Percentiles rank a stretch among this genome's conserved stretches.
These are phyloP conservation scores for Bibio marci DNA, from an alignment of 2,888 invertebrate genomes.

Conservation along the genomic window DNA sequence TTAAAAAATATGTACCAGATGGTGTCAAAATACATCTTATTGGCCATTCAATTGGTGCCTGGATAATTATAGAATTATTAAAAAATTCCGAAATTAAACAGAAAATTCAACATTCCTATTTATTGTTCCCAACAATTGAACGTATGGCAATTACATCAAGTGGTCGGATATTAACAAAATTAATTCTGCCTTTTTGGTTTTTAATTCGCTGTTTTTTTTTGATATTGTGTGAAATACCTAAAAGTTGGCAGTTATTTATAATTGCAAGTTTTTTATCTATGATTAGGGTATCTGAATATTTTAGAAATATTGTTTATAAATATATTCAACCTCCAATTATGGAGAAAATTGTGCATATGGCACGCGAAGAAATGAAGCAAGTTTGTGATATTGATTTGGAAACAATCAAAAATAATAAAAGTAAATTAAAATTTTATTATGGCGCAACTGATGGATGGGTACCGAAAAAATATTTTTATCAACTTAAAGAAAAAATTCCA, in stretches of 20 bases:
- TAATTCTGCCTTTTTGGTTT: conserved; percentile 35
- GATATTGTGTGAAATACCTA: conserved; percentile 38
- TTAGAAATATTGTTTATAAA: conserved; percentile 34
- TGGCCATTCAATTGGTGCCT: conserved; percentile 83
- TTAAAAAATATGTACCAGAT: conserved; percentile 51
- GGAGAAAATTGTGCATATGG: conserved; percentile 50
- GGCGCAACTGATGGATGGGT: conserved; percentile 70
- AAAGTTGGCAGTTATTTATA: conserved; percentile 31
- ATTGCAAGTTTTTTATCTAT: conserved; percentile 38
- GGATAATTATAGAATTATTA: conserved; percentile 59
- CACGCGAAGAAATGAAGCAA: conserved; percentile 61
- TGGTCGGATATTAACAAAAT: conserved; percentile 49
- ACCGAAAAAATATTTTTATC: conserved; percentile 51
- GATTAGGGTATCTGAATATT: conserved; percentile 33
- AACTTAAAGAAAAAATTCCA: conserved; percentile 42
- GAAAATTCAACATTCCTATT: conserved; percentile 43
- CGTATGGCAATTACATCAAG: conserved; percentile 58
- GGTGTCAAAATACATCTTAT: conserved; percentile 61
- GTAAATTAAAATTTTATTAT: conserved; percentile 57
- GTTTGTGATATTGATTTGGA: conserved; percentile 49
- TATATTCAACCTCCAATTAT: conserved; percentile 40
- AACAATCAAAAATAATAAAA: conserved; percentile 36
- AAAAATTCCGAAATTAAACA: conserved; percentile 37
- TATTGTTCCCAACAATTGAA: conserved; percentile 80
- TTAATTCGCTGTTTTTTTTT: conserved; percentile 31